Evolutionary conservation across 2,888 invertebrate species (phyloP).

Genomic region (Leucozona laternaria): DNA sequence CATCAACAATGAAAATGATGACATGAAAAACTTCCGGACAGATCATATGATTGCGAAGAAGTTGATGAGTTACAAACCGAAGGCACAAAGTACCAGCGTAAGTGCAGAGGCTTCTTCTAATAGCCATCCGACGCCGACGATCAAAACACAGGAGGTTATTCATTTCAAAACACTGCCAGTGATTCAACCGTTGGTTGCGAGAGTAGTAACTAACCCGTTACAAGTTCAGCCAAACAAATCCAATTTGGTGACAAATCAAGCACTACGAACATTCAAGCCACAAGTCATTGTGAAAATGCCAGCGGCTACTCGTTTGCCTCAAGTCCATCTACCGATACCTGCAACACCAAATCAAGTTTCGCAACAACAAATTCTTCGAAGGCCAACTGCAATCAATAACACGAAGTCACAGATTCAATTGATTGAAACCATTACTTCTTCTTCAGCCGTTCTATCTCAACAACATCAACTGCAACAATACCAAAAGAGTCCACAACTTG

Average conservation of each 20-base stretch:
- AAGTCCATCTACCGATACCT: too few relatives aligned
- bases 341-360: neutral
- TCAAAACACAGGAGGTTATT: neutral
- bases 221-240: neutral
- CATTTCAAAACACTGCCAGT: neutral
- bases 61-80: neutral
- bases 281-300: neutral
- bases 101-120: neutral
- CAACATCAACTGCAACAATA: neutral
- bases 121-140: neutral
- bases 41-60: neutral
- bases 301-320: neutral
- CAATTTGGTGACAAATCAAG: neutral
- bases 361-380: neutral
- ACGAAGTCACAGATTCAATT: neutral
- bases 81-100: neutral
- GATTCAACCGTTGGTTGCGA: neutral
- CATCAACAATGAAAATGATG: neutral
- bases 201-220: neutral
- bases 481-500: neutral
- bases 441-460: neutral
- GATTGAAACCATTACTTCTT: neutral
- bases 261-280: neutral
- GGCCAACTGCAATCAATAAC: neutral
- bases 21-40: neutral